Evolutionary conservation across 2,797 vertebrate species (phyloP), one percentile per base, ranked within the genome.

Genomic region (Remorina albescens): DNA sequence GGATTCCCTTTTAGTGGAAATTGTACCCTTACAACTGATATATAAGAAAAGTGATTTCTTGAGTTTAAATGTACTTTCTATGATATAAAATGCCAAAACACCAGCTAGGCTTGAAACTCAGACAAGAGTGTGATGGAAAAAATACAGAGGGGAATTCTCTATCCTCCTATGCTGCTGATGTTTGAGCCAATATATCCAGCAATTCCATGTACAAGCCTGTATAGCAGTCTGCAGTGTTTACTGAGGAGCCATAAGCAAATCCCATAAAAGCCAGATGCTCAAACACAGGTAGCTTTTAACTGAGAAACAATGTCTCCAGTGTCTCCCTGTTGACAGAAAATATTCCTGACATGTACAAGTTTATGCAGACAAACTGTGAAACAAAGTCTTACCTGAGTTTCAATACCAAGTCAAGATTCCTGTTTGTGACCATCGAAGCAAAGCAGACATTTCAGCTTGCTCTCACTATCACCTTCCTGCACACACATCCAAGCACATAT

Each of bases 401-500:
- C 49, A 39, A 56, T 32, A 64, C 34, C 26, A 54, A 71, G 62
- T 62, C 67, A 4, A 34, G 32, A 34, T 6, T 7, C 32, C 32
- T 74, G 62, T 64, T 76, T 62, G 39, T 71, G 69, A 74, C 53
- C 74, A 73, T 72, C 30, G 32, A 58, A 82, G 66, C 67, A 3
- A 47, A 60, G 67, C 71, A 75, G 74, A 34, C 8, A 8, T 34
- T 34, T 34, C 59, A 55, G 65, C 37, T 70, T 5, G 62, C 55
- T 42, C 71, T 82, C 74, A 21, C 71, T 9, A 39, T 67, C 68
- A 8, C 71, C 57, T 63, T 74, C 11, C 44, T 36, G 39, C 58
- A 36, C 21, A 25, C 37, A 44, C 55, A 66, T 58, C 23, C 13
- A 41, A 5, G 13, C 36, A 66, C 12, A 47, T 30, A 83, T 25